Conservation (phyloP, 2,797 vertebrate genomes). For the Arremon aurantiirostris region DNA sequence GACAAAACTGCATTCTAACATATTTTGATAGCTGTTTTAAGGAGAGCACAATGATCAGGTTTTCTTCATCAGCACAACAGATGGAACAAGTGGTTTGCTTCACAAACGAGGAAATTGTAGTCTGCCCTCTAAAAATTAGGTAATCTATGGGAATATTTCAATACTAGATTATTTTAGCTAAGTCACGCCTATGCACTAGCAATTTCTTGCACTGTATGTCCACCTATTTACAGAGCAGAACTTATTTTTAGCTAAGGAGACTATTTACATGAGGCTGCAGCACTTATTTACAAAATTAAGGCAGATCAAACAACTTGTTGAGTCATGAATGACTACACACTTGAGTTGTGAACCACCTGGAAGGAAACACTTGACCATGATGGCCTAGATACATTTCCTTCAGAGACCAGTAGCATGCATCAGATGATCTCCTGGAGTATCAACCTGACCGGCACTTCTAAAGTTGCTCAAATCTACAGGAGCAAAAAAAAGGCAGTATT, state of each 20-base stretch:
- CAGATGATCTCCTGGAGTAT: background rate
- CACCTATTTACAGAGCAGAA: background rate
- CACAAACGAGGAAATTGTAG: background rate
- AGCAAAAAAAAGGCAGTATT: background rate
- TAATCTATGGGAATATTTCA: background rate
- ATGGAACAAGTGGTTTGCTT: background rate
- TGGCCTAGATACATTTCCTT: background rate
- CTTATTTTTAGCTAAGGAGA: background rate
- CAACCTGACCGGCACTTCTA: background rate
- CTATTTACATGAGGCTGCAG: background rate
- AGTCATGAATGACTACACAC: background rate
- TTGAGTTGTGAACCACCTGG: background rate
- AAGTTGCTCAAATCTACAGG: background rate
- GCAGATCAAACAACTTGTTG: background rate
- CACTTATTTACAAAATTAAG: background rate
- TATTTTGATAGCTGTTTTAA: background rate
- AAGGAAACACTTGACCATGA: background rate
- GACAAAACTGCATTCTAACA: background rate
- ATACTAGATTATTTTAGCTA: background rate
- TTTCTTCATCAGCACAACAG: background rate
- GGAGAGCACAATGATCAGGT: background rate
- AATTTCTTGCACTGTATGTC: background rate
- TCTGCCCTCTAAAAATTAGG: background rate
- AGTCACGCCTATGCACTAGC: background rate
- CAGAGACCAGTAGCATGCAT: background rate